These are phyloP conservation scores for Drosophila parvula DNA, from an alignment of 1,140 invertebrate species.

Conservation along the genomic window DNA sequence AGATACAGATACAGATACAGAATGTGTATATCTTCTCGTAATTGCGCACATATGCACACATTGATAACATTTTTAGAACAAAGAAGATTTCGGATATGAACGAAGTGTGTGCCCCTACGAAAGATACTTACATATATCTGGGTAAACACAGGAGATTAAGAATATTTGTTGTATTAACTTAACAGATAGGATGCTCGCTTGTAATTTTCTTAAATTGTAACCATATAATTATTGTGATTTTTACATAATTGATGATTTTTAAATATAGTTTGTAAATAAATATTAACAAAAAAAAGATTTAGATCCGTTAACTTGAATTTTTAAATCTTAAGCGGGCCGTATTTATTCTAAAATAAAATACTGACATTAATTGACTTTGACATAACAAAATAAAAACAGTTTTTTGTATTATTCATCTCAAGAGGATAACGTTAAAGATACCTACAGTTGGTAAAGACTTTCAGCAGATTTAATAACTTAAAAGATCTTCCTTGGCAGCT, in stretches of 20 bases:
- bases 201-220: too few species aligned
- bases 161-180: constrained; percentile 1
- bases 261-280: not conserved
- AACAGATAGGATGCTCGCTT: not conserved
- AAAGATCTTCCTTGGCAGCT: not conserved
- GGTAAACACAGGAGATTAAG: constrained; percentile 8
- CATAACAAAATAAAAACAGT: not conserved
- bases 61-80: constrained; percentile 20
- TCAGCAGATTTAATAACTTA: not conserved
- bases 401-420: too few species aligned
- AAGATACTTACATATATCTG: constrained; percentile 9
- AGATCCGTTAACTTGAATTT: constrained; percentile 10
- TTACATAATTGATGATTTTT: too few species aligned
- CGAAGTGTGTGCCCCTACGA: constrained; percentile 19
- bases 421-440: not conserved
- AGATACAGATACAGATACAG: constrained; percentile 9
- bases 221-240: too few species aligned
- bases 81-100: constrained; percentile 14
- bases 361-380: not conserved
- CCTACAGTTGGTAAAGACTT: not conserved
- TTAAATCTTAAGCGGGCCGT: not conserved
- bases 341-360: not conserved
- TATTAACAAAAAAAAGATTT: not conserved
- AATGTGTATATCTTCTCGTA: constrained; percentile 10
- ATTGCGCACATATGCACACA: constrained; percentile 21